Evolutionary conservation across 2,113 vertebrate species (phyloP).

Genomic region (Calidris pygmaea): DNA sequence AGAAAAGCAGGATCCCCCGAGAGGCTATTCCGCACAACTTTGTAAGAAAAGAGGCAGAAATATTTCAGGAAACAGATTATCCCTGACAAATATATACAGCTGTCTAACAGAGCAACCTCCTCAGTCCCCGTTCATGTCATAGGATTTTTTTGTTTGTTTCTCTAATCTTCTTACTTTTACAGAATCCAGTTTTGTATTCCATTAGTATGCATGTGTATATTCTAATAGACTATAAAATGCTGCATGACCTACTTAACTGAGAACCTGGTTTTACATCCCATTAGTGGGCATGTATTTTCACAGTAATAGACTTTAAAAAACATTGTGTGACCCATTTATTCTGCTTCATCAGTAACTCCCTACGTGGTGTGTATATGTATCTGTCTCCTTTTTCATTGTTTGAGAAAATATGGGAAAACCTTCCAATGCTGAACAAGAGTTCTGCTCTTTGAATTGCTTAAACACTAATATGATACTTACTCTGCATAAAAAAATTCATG

Average conservation of each 20-base stretch:
- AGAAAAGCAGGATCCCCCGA: neutral
- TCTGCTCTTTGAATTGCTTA: neutral
- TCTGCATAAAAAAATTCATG: neutral
- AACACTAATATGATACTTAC: neutral
- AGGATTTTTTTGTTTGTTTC: constrained; percentile 2
- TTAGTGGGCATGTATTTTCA: constrained; percentile 48
- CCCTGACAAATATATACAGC: constrained; percentile 48
- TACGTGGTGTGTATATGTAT: neutral
- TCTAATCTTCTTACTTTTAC: constrained; percentile 64
- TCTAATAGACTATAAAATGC: constrained; percentile 44
- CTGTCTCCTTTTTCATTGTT: neutral
- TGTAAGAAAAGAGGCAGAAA: constrained; percentile 19
- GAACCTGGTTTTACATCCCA: constrained; percentile 58
- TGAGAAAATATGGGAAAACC: neutral
- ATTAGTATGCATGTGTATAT: constrained; percentile 61
- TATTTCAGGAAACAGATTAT: constrained; percentile 49
- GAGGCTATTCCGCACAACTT: constrained; percentile 18
- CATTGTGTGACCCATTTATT: constrained; percentile 59
- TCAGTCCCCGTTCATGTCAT: neutral
- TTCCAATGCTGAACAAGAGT: neutral
- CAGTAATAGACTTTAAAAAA: constrained; percentile 43
- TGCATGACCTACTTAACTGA: constrained; percentile 60
- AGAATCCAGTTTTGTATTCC: constrained; percentile 46
- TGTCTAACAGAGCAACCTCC: constrained; percentile 46
- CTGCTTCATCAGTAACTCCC: constrained; percentile 12